Base-by-base conservation (phyloP, 2,113 vertebrate genomes). In the Xenopus laevis region DNA sequence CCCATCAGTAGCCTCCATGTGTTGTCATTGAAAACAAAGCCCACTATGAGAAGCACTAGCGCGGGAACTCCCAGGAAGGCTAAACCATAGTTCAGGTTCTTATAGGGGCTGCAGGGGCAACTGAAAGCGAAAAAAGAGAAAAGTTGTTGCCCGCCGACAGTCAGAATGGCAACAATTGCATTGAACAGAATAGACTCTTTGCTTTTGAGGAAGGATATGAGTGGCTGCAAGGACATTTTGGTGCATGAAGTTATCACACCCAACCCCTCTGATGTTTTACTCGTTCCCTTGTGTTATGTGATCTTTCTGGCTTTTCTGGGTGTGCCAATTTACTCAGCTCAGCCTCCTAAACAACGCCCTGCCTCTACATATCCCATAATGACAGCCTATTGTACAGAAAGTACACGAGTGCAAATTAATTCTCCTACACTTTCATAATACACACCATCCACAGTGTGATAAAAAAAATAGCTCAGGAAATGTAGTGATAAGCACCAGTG, bases 11-110 rank as follows among this genome's bases (percentile, higher is more conserved):
- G 76, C 71, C 84, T 84, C 91, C 91, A 92, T 62, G 79, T 87
- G 63, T 89, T 87, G 60, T 80, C 83, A 64, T 91, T 88, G 71
- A 92, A 67, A 7, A 86, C 85, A 65, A 86, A 89, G 16, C 88
- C 91, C 60, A 87, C 73, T 46, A 87, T n/a, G 57, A 92, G 76
- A 64, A 92, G 88, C 10, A 92, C 82, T 63, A 92, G 65, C 5
- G 89, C 86, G 74, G 90, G 90, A 53, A 87, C 81, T 55, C 86
- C 62, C 9, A 89, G 78, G 78, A 91, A 92, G 77, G 89, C 86
- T 20, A 89, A 78, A 4, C 89, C 88, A 0, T 92, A 92, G 15
- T 76, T 84, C 68, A 91, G 81, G 13, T 92, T 92, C 58, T 87
- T 84, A 10, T 85, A 87, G 18, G 75, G 78, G 0, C 90, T 89